These are phyloP conservation scores for Toxostoma redivivum DNA, from an alignment of 2,113 vertebrate genomes.

Conservation along the genomic window DNA sequence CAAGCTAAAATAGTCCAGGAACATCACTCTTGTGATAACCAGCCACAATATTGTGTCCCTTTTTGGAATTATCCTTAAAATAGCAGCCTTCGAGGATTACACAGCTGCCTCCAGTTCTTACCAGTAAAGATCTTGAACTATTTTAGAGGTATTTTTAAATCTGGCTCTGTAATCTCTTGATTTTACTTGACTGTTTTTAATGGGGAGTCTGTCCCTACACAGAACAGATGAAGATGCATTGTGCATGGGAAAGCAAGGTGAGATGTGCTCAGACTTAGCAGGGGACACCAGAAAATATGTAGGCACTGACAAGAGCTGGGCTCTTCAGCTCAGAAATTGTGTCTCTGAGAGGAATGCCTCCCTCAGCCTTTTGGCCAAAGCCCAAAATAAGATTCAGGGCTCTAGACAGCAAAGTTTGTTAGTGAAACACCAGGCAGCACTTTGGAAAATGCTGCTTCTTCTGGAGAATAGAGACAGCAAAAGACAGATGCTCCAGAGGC, in stretches of 20 bases:
- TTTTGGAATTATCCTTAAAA: slow-evolving; percentile 45
- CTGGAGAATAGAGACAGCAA: not conserved
- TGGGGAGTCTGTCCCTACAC: not conserved
- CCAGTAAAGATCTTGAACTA: slow-evolving; percentile 10
- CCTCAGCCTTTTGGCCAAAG: not conserved
- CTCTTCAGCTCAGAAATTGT: not conserved
- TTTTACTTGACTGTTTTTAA: slow-evolving; percentile 22
- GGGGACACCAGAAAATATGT: not conserved
- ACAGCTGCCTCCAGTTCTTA: slow-evolving; percentile 45
- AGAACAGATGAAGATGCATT: not conserved
- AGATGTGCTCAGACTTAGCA: not conserved
- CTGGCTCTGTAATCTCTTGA: slow-evolving; percentile 26
- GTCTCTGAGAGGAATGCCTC: not conserved
- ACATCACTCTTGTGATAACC: not conserved
- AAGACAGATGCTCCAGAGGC: not conserved
- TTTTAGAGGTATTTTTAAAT: slow-evolving; percentile 36
- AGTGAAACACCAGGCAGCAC: not conserved
- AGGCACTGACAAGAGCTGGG: not conserved
- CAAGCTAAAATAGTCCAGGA: not conserved
- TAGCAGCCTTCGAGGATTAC: slow-evolving; percentile 39
- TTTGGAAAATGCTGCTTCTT: not conserved
- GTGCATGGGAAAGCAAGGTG: not conserved
- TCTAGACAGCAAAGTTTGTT: not conserved
- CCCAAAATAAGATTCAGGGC: not conserved
- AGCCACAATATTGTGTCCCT: not conserved